These are phyloP conservation scores for Gryon sp. DNA, from an alignment of 1,140 invertebrate genomes.

Conservation along the genomic window DNA sequence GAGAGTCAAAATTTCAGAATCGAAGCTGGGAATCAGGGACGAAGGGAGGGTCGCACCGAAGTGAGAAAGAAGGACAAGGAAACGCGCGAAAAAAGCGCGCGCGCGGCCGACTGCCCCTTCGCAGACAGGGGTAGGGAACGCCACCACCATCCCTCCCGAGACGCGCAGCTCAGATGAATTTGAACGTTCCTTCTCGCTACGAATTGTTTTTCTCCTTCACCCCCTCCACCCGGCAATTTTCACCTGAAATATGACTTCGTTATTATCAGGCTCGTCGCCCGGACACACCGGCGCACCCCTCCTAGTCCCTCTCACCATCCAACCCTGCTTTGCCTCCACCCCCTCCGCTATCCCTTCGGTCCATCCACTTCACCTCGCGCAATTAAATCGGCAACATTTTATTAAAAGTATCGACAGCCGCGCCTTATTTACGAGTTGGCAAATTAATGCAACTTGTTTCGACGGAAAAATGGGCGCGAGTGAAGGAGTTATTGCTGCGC, in stretches of 20 bases:
- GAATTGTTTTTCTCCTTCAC: conserved; percentile 67
- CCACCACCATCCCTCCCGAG: conserved; percentile 57
- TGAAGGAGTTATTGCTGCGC: conserved; percentile 34
- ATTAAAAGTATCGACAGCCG: conserved; percentile 79
- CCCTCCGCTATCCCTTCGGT: no score
- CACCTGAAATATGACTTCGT: conserved; percentile 72
- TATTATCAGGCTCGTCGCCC: conserved; percentile 62
- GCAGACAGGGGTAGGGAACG: conserved; percentile 49
- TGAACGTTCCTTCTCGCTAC: conserved; percentile 56
- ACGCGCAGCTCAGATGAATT: conserved; percentile 62
- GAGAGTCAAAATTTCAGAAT: conserved; percentile 77
- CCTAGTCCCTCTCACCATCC: no score
- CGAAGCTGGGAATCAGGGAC: conserved; percentile 69
- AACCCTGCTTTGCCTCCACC: no score
- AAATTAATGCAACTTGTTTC: conserved; percentile 70
- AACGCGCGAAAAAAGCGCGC: conserved; percentile 64
- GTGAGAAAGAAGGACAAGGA: conserved; percentile 56
- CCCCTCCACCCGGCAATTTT: conserved; percentile 28
- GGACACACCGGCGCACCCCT: conserved; percentile 34
- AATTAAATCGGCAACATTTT: conserved; percentile 79
- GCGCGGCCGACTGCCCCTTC: conserved; percentile 60
- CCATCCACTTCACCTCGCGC: conserved; percentile 65
- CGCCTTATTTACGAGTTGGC: conserved; percentile 75
- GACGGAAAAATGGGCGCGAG: conserved; percentile 34
- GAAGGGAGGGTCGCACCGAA: conserved; percentile 46